phyloP scores from a whole-genome alignment of 2,797 vertebrate species.

The Enteromius argenteus region DNA sequence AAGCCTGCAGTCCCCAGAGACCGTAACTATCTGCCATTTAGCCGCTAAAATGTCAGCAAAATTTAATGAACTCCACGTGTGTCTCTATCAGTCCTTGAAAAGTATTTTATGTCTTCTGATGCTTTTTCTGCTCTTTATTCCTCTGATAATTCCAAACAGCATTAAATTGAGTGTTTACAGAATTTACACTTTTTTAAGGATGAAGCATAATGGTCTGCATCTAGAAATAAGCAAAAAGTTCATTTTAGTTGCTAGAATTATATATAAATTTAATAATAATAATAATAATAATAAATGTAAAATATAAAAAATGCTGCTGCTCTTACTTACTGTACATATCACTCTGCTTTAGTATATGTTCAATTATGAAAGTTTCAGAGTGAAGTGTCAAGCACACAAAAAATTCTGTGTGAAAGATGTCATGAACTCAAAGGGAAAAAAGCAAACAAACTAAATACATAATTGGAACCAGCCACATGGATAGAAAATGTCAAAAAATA shows the following conservation, averaged over 20 bases:
- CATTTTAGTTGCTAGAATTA: not conserved
- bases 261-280: not conserved
- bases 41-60: constrained; percentile 93
- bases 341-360: not conserved
- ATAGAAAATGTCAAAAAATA: constrained; percentile 38
- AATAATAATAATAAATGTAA: not conserved
- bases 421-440: constrained; percentile 53
- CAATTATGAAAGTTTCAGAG: not conserved
- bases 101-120: constrained; percentile 45
- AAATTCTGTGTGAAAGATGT: constrained; percentile 34
- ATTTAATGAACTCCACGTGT: constrained; percentile 90
- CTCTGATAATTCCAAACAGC: constrained; percentile 14
- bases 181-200: not conserved
- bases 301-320: not conserved
- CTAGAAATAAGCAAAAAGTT: not conserved
- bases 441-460: constrained; percentile 65
- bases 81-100: constrained; percentile 86
- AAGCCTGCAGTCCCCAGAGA: constrained; percentile 91
- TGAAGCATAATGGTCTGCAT: not conserved
- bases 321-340: not conserved
- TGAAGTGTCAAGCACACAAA: not conserved
- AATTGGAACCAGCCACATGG: constrained; percentile 67
- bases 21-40: constrained; percentile 91
- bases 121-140: constrained; percentile 27
- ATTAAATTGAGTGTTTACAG: constrained; percentile 1